These are phyloP conservation scores for Sula dactylatra DNA, from an alignment of 2,113 vertebrate species.

Conservation along the genomic window DNA sequence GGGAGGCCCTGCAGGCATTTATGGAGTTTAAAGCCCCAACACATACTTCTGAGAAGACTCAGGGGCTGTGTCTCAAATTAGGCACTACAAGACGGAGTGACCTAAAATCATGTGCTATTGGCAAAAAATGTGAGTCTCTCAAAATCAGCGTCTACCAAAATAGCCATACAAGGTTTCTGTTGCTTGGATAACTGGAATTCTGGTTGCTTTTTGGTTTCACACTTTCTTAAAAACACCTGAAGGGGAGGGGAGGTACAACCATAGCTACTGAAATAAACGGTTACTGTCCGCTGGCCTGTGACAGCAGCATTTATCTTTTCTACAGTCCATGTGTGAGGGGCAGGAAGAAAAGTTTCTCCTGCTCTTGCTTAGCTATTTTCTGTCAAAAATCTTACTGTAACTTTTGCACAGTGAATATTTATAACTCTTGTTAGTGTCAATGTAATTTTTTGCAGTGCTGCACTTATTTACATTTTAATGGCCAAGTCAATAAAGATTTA, in stretches of 20 bases:
- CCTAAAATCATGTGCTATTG: background rate
- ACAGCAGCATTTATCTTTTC: conserved; percentile 12
- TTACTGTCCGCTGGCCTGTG: background rate
- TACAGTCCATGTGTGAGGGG: background rate
- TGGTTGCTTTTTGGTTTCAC: background rate
- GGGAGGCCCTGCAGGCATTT: background rate
- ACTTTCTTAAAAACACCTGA: background rate
- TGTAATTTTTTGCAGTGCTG: conserved; percentile 42
- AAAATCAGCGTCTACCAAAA: background rate
- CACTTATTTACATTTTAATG: conserved; percentile 61
- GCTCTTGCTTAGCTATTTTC: conserved; percentile 8
- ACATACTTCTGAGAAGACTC: background rate
- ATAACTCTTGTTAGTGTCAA: conserved; percentile 28
- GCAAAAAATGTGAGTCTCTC: background rate
- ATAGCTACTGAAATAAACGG: background rate
- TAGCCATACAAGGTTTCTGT: background rate
- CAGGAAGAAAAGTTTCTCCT: conserved; percentile 4
- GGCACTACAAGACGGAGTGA: background rate
- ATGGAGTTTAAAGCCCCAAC: background rate
- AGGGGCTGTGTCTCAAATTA: background rate
- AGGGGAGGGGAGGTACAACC: background rate
- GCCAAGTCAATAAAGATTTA: conserved; percentile 58
- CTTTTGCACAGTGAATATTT: conserved; percentile 57
- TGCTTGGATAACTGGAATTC: background rate
- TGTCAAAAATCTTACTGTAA: conserved; percentile 16